These are phyloP conservation scores for Orthosia gothica DNA, from an alignment of 2,888 invertebrate genomes.

Conservation along the genomic window DNA sequence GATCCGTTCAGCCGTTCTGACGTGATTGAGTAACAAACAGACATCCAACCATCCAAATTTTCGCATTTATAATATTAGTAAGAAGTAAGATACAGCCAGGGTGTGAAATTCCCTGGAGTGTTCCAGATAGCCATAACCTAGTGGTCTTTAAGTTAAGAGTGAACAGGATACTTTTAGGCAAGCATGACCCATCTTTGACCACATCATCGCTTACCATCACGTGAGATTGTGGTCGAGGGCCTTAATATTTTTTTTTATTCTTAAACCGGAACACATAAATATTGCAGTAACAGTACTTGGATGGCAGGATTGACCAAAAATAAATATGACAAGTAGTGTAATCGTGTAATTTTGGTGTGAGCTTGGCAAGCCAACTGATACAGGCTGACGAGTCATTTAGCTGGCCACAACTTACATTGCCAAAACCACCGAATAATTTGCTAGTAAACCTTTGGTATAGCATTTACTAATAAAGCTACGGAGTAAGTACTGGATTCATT, in stretches of 20 bases:
- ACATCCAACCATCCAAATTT: too few species aligned
- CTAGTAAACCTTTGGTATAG: slow-evolving; percentile 18
- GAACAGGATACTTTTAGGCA: too few species aligned
- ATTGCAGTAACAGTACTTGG: background rate
- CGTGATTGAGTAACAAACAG: too few species aligned
- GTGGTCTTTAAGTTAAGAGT: too few species aligned
- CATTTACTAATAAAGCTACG: slow-evolving; percentile 13
- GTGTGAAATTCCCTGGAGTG: too few species aligned
- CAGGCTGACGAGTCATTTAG: slow-evolving; percentile 56
- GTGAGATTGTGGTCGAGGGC: too few species aligned
- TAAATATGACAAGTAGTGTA: slow-evolving; percentile 35
- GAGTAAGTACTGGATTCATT: background rate
- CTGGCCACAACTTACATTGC: slow-evolving; percentile 60
- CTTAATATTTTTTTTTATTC: background rate
- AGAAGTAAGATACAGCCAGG: too few species aligned
- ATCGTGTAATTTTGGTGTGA: slow-evolving; percentile 42
- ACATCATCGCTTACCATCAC: too few species aligned
- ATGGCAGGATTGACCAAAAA: slow-evolving; percentile 4
- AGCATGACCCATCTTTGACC: too few species aligned
- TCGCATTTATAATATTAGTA: too few species aligned
- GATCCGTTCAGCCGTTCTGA: too few species aligned
- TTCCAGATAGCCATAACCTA: too few species aligned
- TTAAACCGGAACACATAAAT: background rate
- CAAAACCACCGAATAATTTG: slow-evolving; percentile 59
- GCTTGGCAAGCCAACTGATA: slow-evolving; percentile 57